Conservation (phyloP, 1,140 invertebrate genomes). For the Sminthurides bifidus region DNA sequence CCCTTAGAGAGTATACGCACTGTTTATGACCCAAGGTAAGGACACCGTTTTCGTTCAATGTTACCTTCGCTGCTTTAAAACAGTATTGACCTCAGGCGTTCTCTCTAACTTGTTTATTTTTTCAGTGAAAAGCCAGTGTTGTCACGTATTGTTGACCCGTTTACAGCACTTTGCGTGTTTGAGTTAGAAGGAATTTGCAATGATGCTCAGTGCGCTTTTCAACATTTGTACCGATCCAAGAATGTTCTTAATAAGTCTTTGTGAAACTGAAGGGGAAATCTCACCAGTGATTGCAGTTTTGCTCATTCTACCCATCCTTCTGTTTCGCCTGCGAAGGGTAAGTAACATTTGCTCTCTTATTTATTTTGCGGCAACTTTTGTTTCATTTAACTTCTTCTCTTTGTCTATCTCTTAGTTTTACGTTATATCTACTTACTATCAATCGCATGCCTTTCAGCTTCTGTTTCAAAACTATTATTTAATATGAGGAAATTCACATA, state of each 20-base stretch:
- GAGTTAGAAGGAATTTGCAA: neutral
- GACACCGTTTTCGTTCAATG: neutral
- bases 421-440: too few species aligned
- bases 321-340: too few species aligned
- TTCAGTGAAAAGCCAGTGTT: neutral
- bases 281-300: too few species aligned
- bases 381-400: too few species aligned
- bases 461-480: too few species aligned
- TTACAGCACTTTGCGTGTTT: neutral
- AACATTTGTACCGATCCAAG: neutral
- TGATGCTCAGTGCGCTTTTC: neutral
- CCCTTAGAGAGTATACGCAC: neutral
- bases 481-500: too few species aligned
- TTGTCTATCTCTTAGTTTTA: too few species aligned
- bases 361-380: too few species aligned
- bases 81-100: neutral
- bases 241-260: neutral
- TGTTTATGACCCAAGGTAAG: neutral
- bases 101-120: neutral
- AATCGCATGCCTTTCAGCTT: too few species aligned
- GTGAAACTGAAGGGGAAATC: neutral
- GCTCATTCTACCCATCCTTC: too few species aligned
- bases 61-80: neutral
- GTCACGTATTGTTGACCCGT: neutral
- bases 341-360: too few species aligned